A percentile compares a stretch with the other conserved stretches of the same genome.
These are phyloP conservation scores for Acleris sparsana DNA, from an alignment of 2,888 invertebrate species.

Conservation along the genomic window DNA sequence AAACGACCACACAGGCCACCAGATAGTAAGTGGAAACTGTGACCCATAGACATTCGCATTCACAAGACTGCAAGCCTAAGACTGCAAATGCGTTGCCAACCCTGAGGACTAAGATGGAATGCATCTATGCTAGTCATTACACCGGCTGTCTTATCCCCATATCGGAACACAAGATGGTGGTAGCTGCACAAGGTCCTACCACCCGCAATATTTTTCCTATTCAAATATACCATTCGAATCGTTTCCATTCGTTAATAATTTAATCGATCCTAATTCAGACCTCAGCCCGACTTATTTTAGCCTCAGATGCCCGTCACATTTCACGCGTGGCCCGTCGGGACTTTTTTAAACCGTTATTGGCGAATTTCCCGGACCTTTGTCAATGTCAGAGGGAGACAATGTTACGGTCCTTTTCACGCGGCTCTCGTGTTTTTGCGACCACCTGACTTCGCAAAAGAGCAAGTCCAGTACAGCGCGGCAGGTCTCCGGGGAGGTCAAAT, in stretches of 20 bases:
- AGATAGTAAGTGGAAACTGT: too few relatives aligned
- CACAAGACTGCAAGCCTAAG: too few relatives aligned
- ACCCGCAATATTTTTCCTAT: too few relatives aligned
- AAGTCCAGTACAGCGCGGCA: slow-evolving; percentile 19
- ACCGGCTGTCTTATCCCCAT: too few relatives aligned
- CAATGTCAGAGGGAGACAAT: slow-evolving; percentile 51
- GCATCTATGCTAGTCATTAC: too few relatives aligned
- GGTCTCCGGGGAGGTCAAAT: slow-evolving; percentile 11
- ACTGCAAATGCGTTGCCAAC: too few relatives aligned
- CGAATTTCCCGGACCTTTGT: slow-evolving; percentile 47
- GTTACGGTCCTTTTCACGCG: slow-evolving; percentile 45
- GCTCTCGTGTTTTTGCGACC: slow-evolving; percentile 48
- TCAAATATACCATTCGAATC: too few relatives aligned
- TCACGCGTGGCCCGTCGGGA: slow-evolving; percentile 38
- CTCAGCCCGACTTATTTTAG: slow-evolving; percentile 2
- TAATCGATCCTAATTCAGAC: slow-evolving; percentile 3
- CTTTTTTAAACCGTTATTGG: slow-evolving; percentile 49
- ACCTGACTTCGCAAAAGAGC: slow-evolving; percentile 45
- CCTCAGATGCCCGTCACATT: background rate
- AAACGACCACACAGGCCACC: too few relatives aligned
- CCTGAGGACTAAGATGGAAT: too few relatives aligned
- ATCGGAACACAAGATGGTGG: too few relatives aligned
- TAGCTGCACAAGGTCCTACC: too few relatives aligned
- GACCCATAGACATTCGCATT: too few relatives aligned
- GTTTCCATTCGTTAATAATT: slow-evolving; percentile 8